Percentiles rank a stretch among this genome's conserved stretches.
These are phyloP conservation scores for Mesoligia furuncula DNA, from an alignment of 2,888 invertebrate species.

Conservation along the genomic window DNA sequence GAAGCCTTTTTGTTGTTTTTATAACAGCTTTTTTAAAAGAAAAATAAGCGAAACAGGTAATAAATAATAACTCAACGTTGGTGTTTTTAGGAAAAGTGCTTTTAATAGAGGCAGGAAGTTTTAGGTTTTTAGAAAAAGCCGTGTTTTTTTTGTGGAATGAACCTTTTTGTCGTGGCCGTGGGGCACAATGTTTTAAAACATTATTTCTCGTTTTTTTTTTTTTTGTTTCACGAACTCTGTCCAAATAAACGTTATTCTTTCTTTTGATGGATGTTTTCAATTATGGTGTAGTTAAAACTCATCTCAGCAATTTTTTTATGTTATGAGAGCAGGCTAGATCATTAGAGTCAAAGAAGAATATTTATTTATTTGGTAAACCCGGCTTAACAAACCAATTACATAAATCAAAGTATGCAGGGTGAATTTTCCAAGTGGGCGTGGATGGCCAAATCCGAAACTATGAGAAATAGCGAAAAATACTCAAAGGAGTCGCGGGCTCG, in stretches of 20 bases:
- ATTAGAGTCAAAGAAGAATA: not conserved
- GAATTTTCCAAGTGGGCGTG: no score
- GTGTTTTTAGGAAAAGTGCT: not conserved
- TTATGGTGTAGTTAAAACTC: not conserved
- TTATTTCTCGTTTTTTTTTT: no score
- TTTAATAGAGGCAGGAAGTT: not conserved
- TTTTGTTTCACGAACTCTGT: not conserved
- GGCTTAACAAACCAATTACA: no score
- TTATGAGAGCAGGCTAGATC: not conserved
- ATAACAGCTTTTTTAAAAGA: constrained; percentile 19
- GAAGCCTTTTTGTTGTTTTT: constrained; percentile 32
- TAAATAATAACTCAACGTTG: constrained; percentile 4
- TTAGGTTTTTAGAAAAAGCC: not conserved
- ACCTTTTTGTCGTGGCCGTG: no score
- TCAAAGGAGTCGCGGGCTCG: no score
- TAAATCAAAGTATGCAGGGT: no score
- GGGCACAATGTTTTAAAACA: no score
- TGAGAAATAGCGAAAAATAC: no score
- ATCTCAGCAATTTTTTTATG: no score
- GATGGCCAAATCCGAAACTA: no score
- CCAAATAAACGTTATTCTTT: not conserved
- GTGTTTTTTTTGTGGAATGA: not conserved
- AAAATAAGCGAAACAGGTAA: constrained; percentile 1
- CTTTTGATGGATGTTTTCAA: not conserved
- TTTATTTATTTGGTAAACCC: no score